Evolutionary conservation across 1,140 invertebrate species (phyloP).

Genomic region (Cyclina sinensis): DNA sequence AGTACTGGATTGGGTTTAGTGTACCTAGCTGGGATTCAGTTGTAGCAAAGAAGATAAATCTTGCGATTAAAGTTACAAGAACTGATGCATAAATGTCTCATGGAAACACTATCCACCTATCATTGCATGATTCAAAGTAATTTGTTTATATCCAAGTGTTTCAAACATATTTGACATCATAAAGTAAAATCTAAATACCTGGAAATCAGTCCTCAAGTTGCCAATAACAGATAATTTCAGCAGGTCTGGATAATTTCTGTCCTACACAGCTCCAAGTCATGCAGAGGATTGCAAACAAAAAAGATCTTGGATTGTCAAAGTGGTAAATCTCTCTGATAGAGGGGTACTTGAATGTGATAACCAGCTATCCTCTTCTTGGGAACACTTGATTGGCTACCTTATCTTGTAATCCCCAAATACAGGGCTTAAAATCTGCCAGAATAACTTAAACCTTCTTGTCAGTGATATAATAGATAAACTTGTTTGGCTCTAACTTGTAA

Average conservation of each 20-base stretch:
- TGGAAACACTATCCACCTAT: too few relatives aligned
- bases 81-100: too few relatives aligned
- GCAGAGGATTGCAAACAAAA: conserved; percentile 46
- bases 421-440: not conserved
- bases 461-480: not conserved
- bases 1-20: too few relatives aligned
- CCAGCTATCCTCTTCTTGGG: conserved; percentile 7
- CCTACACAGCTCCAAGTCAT: not conserved
- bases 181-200: conserved; percentile 8
- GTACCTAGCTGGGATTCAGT: too few relatives aligned
- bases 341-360: not conserved
- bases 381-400: not conserved
- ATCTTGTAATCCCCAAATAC: conserved; percentile 24
- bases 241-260: not conserved
- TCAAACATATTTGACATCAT: too few relatives aligned
- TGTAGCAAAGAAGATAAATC: not conserved
- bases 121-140: too few relatives aligned
- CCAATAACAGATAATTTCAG: not conserved
- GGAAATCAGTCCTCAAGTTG: not conserved
- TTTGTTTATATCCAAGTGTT: too few relatives aligned
- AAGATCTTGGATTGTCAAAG: conserved; percentile 31
- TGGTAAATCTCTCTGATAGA: conserved; percentile 9
- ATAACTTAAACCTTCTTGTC: not conserved
- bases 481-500: not conserved
- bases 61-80: not conserved